Conservation (phyloP, 2,888 invertebrate genomes). For the Erynnis tages region DNA sequence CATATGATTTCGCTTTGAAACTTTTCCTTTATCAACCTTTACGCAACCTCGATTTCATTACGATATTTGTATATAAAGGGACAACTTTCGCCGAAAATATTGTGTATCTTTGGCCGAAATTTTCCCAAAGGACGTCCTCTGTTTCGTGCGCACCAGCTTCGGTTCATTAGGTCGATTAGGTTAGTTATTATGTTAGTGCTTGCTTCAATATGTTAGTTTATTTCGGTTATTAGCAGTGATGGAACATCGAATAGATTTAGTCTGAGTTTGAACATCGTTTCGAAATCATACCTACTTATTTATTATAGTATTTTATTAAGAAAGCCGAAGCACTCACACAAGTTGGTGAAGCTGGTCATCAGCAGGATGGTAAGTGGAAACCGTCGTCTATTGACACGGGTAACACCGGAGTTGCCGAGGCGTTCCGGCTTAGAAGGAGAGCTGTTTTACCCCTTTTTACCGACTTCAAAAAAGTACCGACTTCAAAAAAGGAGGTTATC, state of each 20-base stretch:
- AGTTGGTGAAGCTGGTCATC: too few species aligned
- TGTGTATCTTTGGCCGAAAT: neutral
- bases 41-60: conserved; percentile 5
- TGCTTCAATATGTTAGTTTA: neutral
- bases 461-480: too few species aligned
- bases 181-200: conserved; percentile 7
- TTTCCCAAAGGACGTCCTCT: conserved; percentile 12
- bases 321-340: too few species aligned
- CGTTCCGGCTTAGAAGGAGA: too few species aligned
- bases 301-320: neutral
- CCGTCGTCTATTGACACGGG: too few species aligned
- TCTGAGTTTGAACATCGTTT: neutral
- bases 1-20: neutral
- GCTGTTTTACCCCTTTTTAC: too few species aligned
- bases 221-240: conserved; percentile 2
- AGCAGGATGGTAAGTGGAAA: too few species aligned
- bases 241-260: neutral
- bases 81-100: neutral
- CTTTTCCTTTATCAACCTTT: conserved; percentile 5
- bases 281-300: too few species aligned
- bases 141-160: conserved; percentile 6
- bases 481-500: too few species aligned
- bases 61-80: conserved; percentile 1
- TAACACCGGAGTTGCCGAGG: too few species aligned
- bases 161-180: conserved; percentile 16